Evolutionary conservation across 2,113 vertebrate species (phyloP), one percentile per base, ranked within the genome.

Genomic region (Lepisosteus oculatus): DNA sequence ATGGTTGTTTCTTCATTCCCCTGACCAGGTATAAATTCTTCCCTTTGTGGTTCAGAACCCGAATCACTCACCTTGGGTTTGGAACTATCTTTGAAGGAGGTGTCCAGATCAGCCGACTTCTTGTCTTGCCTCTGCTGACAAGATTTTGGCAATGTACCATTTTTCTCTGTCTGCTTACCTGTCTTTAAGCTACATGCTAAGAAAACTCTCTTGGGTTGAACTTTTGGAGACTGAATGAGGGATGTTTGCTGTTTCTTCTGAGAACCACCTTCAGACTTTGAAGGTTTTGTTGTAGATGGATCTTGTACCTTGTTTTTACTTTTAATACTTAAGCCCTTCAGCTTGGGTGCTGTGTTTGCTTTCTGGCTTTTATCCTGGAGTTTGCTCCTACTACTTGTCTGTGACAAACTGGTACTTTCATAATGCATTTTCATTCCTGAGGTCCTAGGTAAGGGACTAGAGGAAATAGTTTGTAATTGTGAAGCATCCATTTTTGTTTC

Each of bases 271-370:
- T 77, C 80, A 3, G 73, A 73, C 79, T 83, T 90, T 1, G 74
- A 61, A 0, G 68, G 0, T 73, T 68, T 81, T 2, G 76, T 8
- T 0, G 77, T 69, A 11, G 76, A 68, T 57, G 74, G 73, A 69
- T 94, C 92, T 0, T 79, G 77, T 66, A 71, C 45, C 76, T 85
- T 92, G 77, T 79, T 80, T 79, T 86, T 94, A 76, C 83, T 92
- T 80, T 92, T 97, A 75, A 93, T 81, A 62, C 74, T 88, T 4
- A 93, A 86, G 2, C 88, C 91, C 81, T 90, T 95, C 3, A 94
- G 79, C 82, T 91, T 95, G 43, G 91, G 87, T 13, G 85, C 83
- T 3, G 80, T 71, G 77, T 79, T 88, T 59, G 85, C 51, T 62
- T 88, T 92, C 65, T 86, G 90, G 72, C 74, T 61, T 74, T 84